Evolutionary conservation across 2,113 vertebrate genomes (phyloP).

Genomic region (Podilymbus podiceps): DNA sequence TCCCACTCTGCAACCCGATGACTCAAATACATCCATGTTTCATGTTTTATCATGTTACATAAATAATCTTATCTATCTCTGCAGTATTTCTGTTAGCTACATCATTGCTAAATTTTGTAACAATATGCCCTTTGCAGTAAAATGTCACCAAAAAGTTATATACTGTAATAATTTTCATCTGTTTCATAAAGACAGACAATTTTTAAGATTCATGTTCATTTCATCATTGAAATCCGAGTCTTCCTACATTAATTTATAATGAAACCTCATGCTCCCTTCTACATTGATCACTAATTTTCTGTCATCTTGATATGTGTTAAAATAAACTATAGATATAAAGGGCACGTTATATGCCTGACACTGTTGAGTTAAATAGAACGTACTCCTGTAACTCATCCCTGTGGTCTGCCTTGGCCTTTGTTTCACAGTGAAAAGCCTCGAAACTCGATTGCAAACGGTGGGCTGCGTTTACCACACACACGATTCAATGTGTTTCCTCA

Average conservation of each 20-base stretch:
- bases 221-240: slow-evolving; percentile 55
- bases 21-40: slow-evolving; percentile 34
- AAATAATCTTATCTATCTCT: slow-evolving; percentile 48
- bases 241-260: slow-evolving; percentile 70
- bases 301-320: slow-evolving; percentile 69
- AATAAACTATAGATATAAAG: slow-evolving; percentile 70
- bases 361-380: slow-evolving; percentile 52
- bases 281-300: slow-evolving; percentile 65
- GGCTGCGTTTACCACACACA: background rate
- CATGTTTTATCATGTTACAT: slow-evolving; percentile 48
- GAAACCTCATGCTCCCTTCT: slow-evolving; percentile 53
- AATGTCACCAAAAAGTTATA: slow-evolving; percentile 70
- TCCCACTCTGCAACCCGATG: background rate
- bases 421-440: background rate
- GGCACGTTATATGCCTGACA: slow-evolving; percentile 59
- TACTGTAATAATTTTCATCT: slow-evolving; percentile 60
- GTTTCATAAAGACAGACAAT: slow-evolving; percentile 62
- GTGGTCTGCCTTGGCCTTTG: background rate
- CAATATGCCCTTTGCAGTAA: slow-evolving; percentile 66
- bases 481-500: background rate
- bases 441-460: background rate
- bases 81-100: slow-evolving; percentile 37
- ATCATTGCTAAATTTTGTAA: slow-evolving; percentile 59
- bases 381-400: slow-evolving; percentile 53
- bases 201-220: slow-evolving; percentile 70